phyloP scores from a whole-genome alignment of 2,797 vertebrate genomes.

The Lacerta agilis region DNA sequence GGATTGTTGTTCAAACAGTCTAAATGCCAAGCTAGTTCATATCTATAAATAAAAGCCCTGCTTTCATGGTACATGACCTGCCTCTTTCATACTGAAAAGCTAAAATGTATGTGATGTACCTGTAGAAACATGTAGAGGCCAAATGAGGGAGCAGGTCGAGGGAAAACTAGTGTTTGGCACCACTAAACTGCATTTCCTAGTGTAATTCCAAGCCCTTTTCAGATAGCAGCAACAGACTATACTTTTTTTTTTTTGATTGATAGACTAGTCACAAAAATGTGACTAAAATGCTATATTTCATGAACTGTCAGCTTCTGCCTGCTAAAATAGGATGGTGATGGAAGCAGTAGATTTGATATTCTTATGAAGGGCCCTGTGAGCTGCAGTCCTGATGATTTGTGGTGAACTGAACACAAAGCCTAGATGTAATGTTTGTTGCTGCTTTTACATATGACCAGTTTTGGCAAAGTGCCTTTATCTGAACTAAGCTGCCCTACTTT shows the following conservation, averaged over 20 bases:
- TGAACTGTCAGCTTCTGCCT: neutral
- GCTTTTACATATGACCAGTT: neutral
- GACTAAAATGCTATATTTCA: neutral
- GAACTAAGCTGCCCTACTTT: neutral
- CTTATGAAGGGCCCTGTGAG: neutral
- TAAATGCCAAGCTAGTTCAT: neutral
- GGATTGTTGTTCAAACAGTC: conserved; percentile 1
- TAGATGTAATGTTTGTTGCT: neutral
- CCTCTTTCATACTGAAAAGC: neutral
- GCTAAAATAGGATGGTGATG: neutral
- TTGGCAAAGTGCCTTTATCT: neutral
- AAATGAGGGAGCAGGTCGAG: neutral
- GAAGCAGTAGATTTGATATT: neutral
- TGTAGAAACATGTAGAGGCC: neutral
- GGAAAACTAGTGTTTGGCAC: neutral
- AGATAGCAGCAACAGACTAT: neutral
- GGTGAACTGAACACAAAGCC: neutral
- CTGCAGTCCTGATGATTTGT: neutral
- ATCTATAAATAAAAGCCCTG: conserved; percentile 13
- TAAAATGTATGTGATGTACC: neutral
- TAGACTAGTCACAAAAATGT: neutral
- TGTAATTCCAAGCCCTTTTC: neutral
- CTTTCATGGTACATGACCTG: neutral
- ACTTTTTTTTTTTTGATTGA: neutral
- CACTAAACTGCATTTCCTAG: neutral